A percentile compares a stretch with the other conserved stretches of the same genome.
Evolutionary conservation across 2,797 vertebrate species (phyloP).

Genomic region (Pangasius larnaudii): DNA sequence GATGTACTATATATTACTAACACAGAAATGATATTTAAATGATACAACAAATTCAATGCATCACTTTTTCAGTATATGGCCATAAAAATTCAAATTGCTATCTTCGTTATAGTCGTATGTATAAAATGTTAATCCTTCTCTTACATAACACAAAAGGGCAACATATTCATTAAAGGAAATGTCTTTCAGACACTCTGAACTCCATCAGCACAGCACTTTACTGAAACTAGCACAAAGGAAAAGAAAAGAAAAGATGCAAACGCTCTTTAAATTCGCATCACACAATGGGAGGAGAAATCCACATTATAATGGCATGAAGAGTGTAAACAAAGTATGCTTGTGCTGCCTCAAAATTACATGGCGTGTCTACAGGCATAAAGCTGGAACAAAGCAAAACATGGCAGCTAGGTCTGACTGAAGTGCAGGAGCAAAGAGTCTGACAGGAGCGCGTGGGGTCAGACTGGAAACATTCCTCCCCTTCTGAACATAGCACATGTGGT

Average conservation of each 20-base stretch:
- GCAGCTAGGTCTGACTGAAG: conserved; percentile 9
- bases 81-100: neutral
- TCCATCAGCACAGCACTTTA: neutral
- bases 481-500: conserved; percentile 58
- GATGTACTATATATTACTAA: neutral
- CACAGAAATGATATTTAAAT: neutral
- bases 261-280: neutral
- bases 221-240: neutral
- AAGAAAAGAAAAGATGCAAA: neutral
- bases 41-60: neutral
- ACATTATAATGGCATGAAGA: conserved; percentile 14
- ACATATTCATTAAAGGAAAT: neutral
- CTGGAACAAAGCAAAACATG: conserved; percentile 15
- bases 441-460: conserved; percentile 13
- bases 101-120: neutral
- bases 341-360: conserved; percentile 33
- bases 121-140: neutral
- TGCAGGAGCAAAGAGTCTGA: neutral
- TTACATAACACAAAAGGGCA: neutral
- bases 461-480: conserved; percentile 50
- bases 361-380: neutral
- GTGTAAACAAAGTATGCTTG: conserved; percentile 16
- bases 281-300: neutral
- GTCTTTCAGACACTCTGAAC: neutral
- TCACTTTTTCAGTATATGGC: neutral